Base-by-base conservation (phyloP, 1,140 invertebrate genomes). In the Drosophila sechellia region DNA sequence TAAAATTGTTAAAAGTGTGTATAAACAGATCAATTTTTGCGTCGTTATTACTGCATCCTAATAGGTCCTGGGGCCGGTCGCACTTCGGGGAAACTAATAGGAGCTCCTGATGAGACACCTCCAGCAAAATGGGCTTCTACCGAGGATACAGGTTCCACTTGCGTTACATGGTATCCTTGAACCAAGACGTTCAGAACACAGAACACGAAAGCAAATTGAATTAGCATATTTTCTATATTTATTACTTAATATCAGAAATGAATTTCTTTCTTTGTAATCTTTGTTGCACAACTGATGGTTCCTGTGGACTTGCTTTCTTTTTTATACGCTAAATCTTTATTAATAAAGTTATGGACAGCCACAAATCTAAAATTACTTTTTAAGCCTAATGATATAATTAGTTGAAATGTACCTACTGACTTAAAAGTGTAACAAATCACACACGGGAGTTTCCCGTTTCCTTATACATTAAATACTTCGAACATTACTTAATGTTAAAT, bases 41-140 rank as follows among this genome's bases (percentile, higher is more conserved):
- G 25, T 5, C 25, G 25, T 5, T 27, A 0, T 27, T 27, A 27
- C 25, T 27, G 25, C 39, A 20, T n/a, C n/a, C n/a, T n/a, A n/a
- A n/a, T n/a, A n/a, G n/a, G n/a, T 40, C 27, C 34, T 0, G 59
- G 34, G 0, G 43, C 42, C 17, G 63, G 25, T 13, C 63, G 25
- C 4, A 22, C 17, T 49, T 48, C 60, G 1, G 63, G 63, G 5
- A 66, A 66, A 46, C 6, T 64, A 13, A 66, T 49, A 0, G 63
- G 22, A 3, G 34, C 58, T 17, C 43, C 25, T 3, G 56, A 66
- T 0, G 63, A 11, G 22, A 40, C n/a, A 5, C 17, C 17, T 1
- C 43, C 43, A 5, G 37, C 45, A 2, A 37, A 25, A 15, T 40
- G 43, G 2, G 11, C 5, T 34, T 45, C 63, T 6, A 17, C 11